Conservation (phyloP, 2,113 vertebrate genomes). For the Vicugna pacos region DNA sequence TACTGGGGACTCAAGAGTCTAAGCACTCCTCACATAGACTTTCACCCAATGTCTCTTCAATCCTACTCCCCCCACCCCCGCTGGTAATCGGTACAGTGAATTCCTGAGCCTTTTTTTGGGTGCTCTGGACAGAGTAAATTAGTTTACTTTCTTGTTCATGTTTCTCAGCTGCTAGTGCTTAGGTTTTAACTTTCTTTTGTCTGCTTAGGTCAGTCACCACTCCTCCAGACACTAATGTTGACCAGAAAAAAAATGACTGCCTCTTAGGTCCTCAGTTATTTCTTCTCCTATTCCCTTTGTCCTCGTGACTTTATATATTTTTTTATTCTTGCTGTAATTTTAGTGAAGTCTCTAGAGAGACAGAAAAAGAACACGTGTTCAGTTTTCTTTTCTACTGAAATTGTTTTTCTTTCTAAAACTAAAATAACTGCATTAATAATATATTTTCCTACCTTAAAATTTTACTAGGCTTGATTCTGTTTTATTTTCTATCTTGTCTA, state of each 20-base stretch:
- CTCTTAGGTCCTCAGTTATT: neutral
- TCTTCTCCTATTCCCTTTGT: neutral
- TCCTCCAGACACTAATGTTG: neutral
- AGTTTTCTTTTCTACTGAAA: neutral
- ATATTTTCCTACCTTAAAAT: neutral
- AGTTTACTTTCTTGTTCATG: neutral
- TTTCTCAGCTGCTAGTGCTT: neutral
- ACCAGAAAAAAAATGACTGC: neutral
- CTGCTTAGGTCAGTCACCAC: neutral
- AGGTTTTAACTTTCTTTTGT: neutral
- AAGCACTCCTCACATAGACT: neutral
- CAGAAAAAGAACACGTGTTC: neutral
- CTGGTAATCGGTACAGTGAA: neutral
- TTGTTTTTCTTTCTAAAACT: neutral
- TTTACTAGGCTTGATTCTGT: neutral
- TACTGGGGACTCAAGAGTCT: neutral
- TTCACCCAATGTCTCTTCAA: neutral
- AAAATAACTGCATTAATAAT: conserved; percentile 10
- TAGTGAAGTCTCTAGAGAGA: neutral
- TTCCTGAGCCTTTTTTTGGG: neutral
- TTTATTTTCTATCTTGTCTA: neutral
- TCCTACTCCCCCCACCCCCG: fast-evolving
- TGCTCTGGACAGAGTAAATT: neutral
- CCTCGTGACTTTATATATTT: neutral
- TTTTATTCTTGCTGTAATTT: conserved; percentile 6